Evolutionary conservation across 2,113 vertebrate genomes (phyloP), one percentile per base, ranked within the genome.

Genomic region (Megatriorchis doriae): DNA sequence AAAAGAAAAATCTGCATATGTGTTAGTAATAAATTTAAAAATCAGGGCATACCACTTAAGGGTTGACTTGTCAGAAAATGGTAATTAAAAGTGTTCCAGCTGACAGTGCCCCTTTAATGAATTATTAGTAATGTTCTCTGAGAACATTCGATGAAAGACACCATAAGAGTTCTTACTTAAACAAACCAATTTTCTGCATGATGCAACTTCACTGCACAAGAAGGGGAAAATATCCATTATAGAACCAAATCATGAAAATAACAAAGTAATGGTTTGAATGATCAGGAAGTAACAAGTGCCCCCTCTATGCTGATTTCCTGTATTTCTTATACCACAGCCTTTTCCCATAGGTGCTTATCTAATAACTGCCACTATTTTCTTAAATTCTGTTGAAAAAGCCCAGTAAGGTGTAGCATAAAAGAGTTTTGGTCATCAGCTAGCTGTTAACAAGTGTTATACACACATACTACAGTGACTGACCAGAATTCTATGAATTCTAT

Each of bases 61-160:
- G 88, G 84, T 81, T 97, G 88, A 79, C 89, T 95, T 87, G 81
- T 94, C 95, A 95, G 93, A 94, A 94, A 91, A 91, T 84, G 66
- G 78, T 87, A 95, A 95, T 97, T 97, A 93, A 85, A 94, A 94
- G 53, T 58, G 89, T 94, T 95, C 95, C 93, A 90, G 86, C 62
- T 82, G 78, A 94, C 94, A 94, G 94, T 89, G 84, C 84, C 93
- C 45, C 62, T 95, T 93, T 96, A 95, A 97, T 94, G 95, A 97
- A 95, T 97, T 95, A 94, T 96, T 94, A 91, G 94, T n/a, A 82
- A 82, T 52, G 78, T 94, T 95, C 93, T 91, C 18, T 0, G 71
- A 91, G 86, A 85, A 61, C 73, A 45, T 77, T 55, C 65, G 89
- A 95, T 75, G 86, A 85, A 79, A 86, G 47, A 72, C 86, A 85